Evolutionary conservation across 2,888 invertebrate species (phyloP), one percentile per base, ranked within the genome.

Genomic region (Heliconius hortense): DNA sequence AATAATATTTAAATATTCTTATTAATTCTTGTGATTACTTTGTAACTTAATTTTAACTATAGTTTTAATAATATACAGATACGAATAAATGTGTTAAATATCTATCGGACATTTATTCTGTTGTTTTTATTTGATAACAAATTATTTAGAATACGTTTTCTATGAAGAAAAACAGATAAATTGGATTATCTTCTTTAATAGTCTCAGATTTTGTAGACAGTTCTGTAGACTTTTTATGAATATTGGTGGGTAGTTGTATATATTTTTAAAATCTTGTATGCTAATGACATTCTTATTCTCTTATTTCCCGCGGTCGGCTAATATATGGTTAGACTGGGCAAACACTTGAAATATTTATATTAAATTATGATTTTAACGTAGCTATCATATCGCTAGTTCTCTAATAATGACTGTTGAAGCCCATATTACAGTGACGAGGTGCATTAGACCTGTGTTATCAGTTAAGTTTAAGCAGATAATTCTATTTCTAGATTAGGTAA

Each of bases 341-440:
- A n/a, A 59, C 8, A 66, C 56, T 35, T 39, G 18, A 53, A 24
- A 39, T 74, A 64, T 24, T 35, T 59, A n/a, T 43, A 59, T 71
- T 15, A 56, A 39, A 64, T 66, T 66, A 66, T 75, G 71, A 43
- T 71, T 64, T 39, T 56, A 56, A 71, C 24, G 21, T 56, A 64
- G 59, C 18, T 26, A 62, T 56, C n/a, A 69, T 31, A 74, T 74
- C 13, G 13, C 0, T 24, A 62, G 28, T 64, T 48, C 48, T 59
- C 18, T 76, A 62, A 72, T 56, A 74, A 79, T 80, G 79, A 79
- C 72, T 66, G 72, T 79, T 26, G 80, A 80, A 75, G 77, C 75
- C 26, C 80, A 80, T 74, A 64, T 80, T 28, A 79, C 78, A 28
- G 78, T 80, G 35, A 77, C 78, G 24, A 77, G 76, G 62, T 74